Percentiles rank a stretch among this genome's conserved stretches.
Evolutionary conservation across 2,113 vertebrate genomes (phyloP).

Genomic region (Ophthalmolycus amberensis): DNA sequence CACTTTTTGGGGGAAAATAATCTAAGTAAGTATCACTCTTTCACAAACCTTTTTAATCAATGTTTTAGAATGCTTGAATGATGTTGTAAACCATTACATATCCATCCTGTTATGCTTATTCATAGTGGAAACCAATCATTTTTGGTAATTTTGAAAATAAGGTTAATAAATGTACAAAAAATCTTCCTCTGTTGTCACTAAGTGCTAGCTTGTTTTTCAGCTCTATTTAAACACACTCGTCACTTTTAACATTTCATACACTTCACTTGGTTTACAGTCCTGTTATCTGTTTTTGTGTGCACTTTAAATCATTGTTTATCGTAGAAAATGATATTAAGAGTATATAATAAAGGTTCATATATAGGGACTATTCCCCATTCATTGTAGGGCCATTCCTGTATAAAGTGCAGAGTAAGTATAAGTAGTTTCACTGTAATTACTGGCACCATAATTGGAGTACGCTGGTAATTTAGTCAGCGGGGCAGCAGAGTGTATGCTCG

Average conservation of each 20-base stretch:
- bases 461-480: not conserved
- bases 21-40: too few species aligned
- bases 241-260: too few species aligned
- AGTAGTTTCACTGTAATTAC: not conserved
- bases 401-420: not conserved
- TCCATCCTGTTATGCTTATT: too few species aligned
- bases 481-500: not conserved
- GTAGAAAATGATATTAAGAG: too few species aligned
- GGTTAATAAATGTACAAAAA: not conserved
- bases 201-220: not conserved
- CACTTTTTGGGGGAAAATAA: too few species aligned
- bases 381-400: not conserved
- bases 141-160: not conserved
- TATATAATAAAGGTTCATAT: not conserved
- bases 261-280: too few species aligned
- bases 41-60: too few species aligned
- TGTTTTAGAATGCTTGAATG: too few species aligned
- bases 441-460: not conserved
- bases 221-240: too few species aligned
- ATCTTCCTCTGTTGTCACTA: not conserved
- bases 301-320: not conserved
- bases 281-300: too few species aligned
- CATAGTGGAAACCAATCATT: not conserved
- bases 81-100: too few species aligned
- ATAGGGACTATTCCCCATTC: not conserved